Percentiles rank a stretch among this genome's conserved stretches.
Conservation (phyloP, 2,113 vertebrate species). For the Paramormyrops kingsleyae region DNA sequence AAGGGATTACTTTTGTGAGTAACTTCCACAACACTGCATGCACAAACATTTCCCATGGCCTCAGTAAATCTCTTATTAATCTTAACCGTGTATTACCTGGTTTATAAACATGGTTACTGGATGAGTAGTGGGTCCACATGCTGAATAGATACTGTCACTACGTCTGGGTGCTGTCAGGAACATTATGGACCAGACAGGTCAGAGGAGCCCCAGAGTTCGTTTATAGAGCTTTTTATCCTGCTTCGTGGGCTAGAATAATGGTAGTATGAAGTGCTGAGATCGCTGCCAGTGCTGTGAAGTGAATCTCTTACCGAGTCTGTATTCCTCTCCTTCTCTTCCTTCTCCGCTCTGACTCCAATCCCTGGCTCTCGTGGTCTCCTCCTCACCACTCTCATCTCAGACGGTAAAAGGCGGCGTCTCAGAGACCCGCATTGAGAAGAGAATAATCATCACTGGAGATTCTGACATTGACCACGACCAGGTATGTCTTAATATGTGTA, state of each 20-base stretch:
- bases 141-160: neutral
- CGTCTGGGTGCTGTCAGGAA: neutral
- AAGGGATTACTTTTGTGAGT: no score
- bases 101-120: neutral
- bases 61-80: neutral
- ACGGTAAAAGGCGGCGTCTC: constrained; percentile 84
- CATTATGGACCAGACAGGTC: neutral
- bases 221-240: neutral
- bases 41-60: neutral
- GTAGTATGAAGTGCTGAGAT: neutral
- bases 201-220: neutral
- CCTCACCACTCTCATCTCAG: constrained; percentile 42
- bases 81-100: neutral
- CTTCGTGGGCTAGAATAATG: no score
- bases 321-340: neutral
- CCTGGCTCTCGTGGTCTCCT: neutral
- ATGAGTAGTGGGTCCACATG: neutral
- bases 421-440: constrained; percentile 87
- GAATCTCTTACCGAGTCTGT: neutral
- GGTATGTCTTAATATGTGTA: constrained; percentile 56
- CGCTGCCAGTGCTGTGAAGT: neutral
- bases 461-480: constrained; percentile 78
- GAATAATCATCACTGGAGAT: constrained; percentile 89
- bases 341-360: neutral
- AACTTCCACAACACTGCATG: neutral